Evolutionary conservation across 2,888 invertebrate species (phyloP).

Genomic region (Caenorhabditis uteleia): DNA sequence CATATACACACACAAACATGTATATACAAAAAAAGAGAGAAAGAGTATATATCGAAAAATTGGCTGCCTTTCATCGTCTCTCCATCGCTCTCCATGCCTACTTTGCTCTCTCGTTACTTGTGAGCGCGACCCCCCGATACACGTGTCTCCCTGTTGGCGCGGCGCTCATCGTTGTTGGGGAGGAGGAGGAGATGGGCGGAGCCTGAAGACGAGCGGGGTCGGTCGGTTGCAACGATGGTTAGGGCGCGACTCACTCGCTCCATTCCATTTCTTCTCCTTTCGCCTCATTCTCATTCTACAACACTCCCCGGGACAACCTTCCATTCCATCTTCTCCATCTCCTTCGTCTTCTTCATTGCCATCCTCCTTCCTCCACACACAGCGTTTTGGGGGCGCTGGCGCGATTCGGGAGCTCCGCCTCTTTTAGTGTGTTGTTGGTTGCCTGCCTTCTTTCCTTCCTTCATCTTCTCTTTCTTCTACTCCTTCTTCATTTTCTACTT

Average conservation of each 20-base stretch:
- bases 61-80: conserved; percentile 17
- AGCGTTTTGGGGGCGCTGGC: too few species aligned
- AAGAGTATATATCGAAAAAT: conserved; percentile 29
- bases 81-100: conserved; percentile 3
- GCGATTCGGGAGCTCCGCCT: conserved; percentile 14
- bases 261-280: not conserved
- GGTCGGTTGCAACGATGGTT: not conserved
- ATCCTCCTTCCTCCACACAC: too few species aligned
- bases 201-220: conserved; percentile 18
- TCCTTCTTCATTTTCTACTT: not conserved
- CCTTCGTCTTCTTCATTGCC: conserved; percentile 7
- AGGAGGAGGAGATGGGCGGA: conserved; percentile 12
- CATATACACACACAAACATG: conserved; percentile 21
- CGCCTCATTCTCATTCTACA: not conserved
- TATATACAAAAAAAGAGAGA: conserved; percentile 16
- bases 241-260: conserved; percentile 1
- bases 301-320: not conserved
- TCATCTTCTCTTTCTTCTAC: not conserved
- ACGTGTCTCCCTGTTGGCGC: conserved; percentile 3
- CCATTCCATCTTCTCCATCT: conserved; percentile 4
- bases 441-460: not conserved
- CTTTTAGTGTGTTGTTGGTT: conserved; percentile 23
- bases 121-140: conserved; percentile 7
- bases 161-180: conserved; percentile 15
- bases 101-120: not conserved